Evolutionary conservation across 2,888 invertebrate genomes (phyloP).

Genomic region (Arenicola marina): DNA sequence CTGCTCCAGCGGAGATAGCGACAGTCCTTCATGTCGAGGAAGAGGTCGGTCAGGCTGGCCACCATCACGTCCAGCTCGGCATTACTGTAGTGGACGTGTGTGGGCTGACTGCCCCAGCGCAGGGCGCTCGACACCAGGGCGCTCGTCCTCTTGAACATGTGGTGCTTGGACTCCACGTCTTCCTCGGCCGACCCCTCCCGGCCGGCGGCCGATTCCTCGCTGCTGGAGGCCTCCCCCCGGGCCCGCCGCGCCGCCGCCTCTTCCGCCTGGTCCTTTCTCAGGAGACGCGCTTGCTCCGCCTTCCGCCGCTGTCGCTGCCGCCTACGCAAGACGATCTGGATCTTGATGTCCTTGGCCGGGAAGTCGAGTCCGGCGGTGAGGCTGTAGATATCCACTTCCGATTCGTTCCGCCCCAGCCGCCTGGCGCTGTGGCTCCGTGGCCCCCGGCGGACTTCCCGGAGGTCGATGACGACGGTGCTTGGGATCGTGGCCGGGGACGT

Average conservation of each 20-base stretch:
- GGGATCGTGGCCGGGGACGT: too few relatives aligned
- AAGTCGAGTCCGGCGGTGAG: slow-evolving; percentile 13
- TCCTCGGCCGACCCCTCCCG: neutral
- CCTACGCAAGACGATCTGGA: slow-evolving; percentile 12
- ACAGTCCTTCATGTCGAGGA: slow-evolving; percentile 15
- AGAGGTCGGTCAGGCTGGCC: slow-evolving; percentile 8
- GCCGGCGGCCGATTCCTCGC: slow-evolving; percentile 3
- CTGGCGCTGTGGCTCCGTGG: neutral
- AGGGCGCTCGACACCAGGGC: neutral
- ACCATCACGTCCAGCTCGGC: slow-evolving; percentile 12
- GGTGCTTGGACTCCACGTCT: neutral
- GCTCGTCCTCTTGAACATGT: neutral
- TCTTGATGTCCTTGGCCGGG: slow-evolving; percentile 19
- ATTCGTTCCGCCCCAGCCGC: neutral
- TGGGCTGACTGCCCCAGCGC: neutral
- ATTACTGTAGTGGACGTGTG: slow-evolving; percentile 2
- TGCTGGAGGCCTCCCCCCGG: neutral
- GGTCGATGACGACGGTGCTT: too few relatives aligned
- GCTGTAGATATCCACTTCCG: slow-evolving; percentile 1
- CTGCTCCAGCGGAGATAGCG: slow-evolving; percentile 15
- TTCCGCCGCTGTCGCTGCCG: slow-evolving; percentile 1
- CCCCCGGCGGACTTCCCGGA: too few relatives aligned
- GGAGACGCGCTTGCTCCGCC: neutral
- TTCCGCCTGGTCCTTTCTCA: neutral
- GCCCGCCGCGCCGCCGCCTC: neutral